These are phyloP conservation scores for Emydocephalus ijimae DNA, from an alignment of 2,113 vertebrate genomes.

Conservation along the genomic window DNA sequence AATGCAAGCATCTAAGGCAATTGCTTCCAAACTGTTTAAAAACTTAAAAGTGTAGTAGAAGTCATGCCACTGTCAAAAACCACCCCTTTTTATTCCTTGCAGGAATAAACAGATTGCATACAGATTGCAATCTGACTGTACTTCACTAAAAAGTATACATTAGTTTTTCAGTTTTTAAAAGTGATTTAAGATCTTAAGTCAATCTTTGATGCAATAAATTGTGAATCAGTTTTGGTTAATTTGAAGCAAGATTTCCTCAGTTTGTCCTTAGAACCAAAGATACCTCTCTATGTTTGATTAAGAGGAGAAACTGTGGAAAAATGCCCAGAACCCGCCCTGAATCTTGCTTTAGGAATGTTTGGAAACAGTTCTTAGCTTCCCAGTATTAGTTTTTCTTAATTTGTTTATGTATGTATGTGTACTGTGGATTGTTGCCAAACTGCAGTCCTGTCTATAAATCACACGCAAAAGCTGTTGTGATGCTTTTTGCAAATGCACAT, in stretches of 20 bases:
- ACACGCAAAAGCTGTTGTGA: not conserved
- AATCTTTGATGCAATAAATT: not conserved
- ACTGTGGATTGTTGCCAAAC: not conserved
- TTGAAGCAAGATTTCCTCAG: not conserved
- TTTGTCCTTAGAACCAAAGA: not conserved
- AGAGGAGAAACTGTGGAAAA: not conserved
- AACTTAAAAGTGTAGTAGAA: not conserved
- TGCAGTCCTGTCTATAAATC: not conserved
- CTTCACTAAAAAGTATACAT: not conserved
- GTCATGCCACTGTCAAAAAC: not conserved
- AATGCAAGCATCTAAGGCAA: constrained; percentile 4
- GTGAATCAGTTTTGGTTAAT: not conserved
- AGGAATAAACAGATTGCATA: not conserved
- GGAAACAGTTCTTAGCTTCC: not conserved
- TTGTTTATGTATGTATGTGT: not conserved
- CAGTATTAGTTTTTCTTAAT: not conserved
- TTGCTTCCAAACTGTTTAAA: constrained; percentile 17
- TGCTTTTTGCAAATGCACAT: not conserved
- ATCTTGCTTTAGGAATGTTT: not conserved
- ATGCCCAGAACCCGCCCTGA: not conserved
- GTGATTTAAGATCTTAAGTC: not conserved
- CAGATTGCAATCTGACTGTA: not conserved
- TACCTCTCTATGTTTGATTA: not conserved
- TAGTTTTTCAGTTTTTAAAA: too few species aligned
- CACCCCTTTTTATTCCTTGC: not conserved